phyloP scores from a whole-genome alignment of 2,797 vertebrate species.

The Oryzias dopingdopingensis region DNA sequence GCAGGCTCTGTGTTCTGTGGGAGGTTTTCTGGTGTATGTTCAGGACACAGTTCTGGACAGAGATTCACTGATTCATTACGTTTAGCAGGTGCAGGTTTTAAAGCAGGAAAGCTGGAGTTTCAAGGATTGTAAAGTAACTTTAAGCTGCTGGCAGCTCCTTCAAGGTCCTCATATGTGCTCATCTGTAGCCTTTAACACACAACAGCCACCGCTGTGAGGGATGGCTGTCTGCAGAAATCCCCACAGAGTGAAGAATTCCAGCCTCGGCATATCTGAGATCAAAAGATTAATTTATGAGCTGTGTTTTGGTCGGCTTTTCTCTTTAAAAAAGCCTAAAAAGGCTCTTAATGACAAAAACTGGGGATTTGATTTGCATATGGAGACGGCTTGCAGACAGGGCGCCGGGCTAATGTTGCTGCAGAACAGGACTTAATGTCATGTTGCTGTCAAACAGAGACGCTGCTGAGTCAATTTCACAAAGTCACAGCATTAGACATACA shows the following conservation, averaged over 20 bases:
- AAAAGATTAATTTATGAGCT: conserved; percentile 53
- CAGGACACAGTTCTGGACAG: too few relatives aligned
- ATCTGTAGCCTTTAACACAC: conserved; percentile 32
- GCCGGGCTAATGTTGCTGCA: conserved; percentile 63
- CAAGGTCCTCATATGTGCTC: conserved; percentile 9
- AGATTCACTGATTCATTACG: too few relatives aligned
- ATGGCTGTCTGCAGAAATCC: conserved; percentile 32
- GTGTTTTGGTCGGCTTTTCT: conserved; percentile 39
- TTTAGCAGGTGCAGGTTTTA: too few relatives aligned
- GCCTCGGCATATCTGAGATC: conserved; percentile 41
- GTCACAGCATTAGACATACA: conserved; percentile 11
- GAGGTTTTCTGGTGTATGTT: too few relatives aligned
- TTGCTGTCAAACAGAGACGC: conserved; percentile 58
- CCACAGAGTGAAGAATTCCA: conserved; percentile 30
- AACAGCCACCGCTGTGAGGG: background rate
- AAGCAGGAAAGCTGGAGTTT: too few relatives aligned
- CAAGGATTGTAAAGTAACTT: background rate
- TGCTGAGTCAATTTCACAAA: conserved; percentile 59
- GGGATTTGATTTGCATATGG: conserved; percentile 61
- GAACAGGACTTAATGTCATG: conserved; percentile 74
- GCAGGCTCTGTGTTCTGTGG: too few relatives aligned
- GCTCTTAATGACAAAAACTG: conserved; percentile 40
- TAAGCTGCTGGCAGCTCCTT: conserved; percentile 3
- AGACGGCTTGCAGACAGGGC: conserved; percentile 60
- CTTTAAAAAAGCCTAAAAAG: conserved; percentile 32